Evolutionary conservation across 2,888 invertebrate species (phyloP), one percentile per base, ranked within the genome.

Genomic region (Crocallis elinguaria): DNA sequence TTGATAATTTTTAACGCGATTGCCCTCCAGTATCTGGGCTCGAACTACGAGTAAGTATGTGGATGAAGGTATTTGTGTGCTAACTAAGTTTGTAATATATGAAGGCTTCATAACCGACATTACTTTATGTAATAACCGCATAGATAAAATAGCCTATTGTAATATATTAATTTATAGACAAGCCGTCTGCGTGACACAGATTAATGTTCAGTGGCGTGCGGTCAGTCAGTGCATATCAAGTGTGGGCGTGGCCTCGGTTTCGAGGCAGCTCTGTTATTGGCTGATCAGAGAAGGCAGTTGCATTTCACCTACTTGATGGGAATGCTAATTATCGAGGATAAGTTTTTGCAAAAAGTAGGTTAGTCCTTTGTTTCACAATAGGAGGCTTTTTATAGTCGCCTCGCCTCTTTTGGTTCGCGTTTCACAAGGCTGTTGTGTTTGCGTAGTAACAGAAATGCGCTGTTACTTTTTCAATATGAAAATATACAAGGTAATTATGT

Each of bases 281-380:
- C 69, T 61, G 74, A 71, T 65, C 57, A 52, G 52, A 74, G 74
- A 82, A 81, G 77, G 82, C 77, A 79, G 79, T 79, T 84, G 86
- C 87, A 88, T 88, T 88, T 88, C 86, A 82, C 86, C 77, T 69
- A 76, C 78, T 75, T 74, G 77, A 70, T 74, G 57, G 58, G 86
- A 84, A 78, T 88, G 71, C 72, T 83, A 86, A 88, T 77, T 69
- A 69, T 49, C 58, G 42, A 51, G 62, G 63, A 66, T 61, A 71
- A 72, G 70, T 73, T 74, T 72, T 69, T 45, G 52, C 62, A 14
- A 29, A 50, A 60, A 49, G 35, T 45, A 43, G 56, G 54, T 62
- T 49, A 42, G 41, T 49, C 41, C 11, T 36, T 29, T 12, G 43
- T 51, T 46, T 46, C 33, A 6, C 16, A 35, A 51, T 27, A 41